Evolutionary conservation across 2,888 invertebrate genomes (phyloP), one percentile per base, ranked within the genome.

Genomic region (Drosophila dives): DNA sequence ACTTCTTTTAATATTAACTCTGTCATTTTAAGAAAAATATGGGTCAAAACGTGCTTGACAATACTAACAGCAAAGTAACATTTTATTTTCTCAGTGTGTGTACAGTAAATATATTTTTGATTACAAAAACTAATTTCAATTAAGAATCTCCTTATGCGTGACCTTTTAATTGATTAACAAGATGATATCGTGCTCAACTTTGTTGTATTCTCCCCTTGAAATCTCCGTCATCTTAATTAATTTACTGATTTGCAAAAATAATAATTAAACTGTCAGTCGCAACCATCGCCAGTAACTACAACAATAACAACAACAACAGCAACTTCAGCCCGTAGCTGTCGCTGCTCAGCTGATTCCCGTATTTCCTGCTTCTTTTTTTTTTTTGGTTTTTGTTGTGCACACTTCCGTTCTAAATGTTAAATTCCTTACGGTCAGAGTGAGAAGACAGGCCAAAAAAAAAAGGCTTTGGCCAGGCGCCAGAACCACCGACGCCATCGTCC

Each of bases 231-330:
- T 75, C 71, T 80, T 76, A 75, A 84, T 86, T 82, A 86, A 86
- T 82, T 86, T 82, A 82, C 74, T 81, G 72, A 82, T 79, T 82
- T 82, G 65, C 72, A 75, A 80, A 84, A 86, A 82, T 82, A 84
- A 85, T 83, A 87, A 85, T 87, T 81, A 85, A 86, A 80, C 77
- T 86, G 85, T 87, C 86, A 81, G 81, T 72, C 55, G 72, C 81
- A 87, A 83, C 36, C 66, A 73, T 33, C 55, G 75, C 54, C 70
- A 60, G 63, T 53, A 56, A 45, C 20, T 12, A 34, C 34, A n/a
- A n/a, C n/a, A n/a, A n/a, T n/a, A n/a, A n/a, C n/a, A n/a, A n/a
- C n/a, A 10, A 45, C 15, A 38, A 36, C 17, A 10, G 36, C 15
- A 48, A 33, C 38, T 56, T 64, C 73, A 76, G 45, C 61, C 62